Percentiles rank a stretch among this genome's conserved stretches.
Evolutionary conservation across 92 coral and sea anemone species (phyloP).

Genomic region (Montipora capitata): DNA sequence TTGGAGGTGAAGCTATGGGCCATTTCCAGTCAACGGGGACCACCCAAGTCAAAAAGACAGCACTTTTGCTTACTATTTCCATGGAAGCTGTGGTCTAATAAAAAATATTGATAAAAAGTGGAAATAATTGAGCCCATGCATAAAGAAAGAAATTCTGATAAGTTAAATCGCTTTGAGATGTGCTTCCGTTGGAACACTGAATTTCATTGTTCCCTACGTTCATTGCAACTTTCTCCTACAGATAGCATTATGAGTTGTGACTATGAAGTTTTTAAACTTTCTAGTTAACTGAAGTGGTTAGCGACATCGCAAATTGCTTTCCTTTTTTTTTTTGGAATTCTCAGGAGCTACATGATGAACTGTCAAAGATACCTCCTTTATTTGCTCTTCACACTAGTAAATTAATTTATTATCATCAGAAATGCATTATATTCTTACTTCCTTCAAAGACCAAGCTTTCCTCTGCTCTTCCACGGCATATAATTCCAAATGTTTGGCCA

Average conservation of each 20-base stretch:
- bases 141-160: no score
- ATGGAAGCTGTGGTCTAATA: not conserved
- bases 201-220: no score
- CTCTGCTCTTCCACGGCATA: not conserved
- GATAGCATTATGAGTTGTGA: not conserved
- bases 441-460: slow-evolving; percentile 10
- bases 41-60: slow-evolving; percentile 12
- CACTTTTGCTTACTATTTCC: not conserved
- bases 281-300: not conserved
- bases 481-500: slow-evolving; percentile 5
- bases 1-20: slow-evolving; percentile 24
- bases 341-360: no score
- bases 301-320: not conserved
- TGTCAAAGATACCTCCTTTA: not conserved
- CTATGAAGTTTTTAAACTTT: not conserved
- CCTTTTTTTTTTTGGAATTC: not conserved
- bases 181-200: no score
- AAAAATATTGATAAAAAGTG: no score
- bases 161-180: no score
- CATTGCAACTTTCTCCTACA: no score
- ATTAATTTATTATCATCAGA: not conserved
- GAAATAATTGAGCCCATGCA: no score
- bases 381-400: not conserved
- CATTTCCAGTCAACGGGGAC: slow-evolving; percentile 10
- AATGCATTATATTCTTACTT: not conserved